Evolutionary conservation across 2,113 vertebrate species (phyloP).

Genomic region (Furnarius figulus): DNA sequence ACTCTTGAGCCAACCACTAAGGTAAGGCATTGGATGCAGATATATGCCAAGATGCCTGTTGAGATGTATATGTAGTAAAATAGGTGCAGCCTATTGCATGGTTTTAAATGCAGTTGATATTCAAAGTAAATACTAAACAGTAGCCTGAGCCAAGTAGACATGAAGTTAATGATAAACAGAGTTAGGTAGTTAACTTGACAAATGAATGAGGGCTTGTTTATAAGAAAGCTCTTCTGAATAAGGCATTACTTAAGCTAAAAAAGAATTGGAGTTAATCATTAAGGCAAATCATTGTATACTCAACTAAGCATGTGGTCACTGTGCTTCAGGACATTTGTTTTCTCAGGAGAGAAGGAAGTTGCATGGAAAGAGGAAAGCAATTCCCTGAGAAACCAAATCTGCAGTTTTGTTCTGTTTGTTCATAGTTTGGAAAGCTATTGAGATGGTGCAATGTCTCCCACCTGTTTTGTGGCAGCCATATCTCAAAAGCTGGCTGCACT

Average conservation of each 20-base stretch:
- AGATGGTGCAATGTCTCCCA: background rate
- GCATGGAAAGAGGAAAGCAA: background rate
- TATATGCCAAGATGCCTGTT: background rate
- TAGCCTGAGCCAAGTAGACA: background rate
- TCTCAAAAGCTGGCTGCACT: background rate
- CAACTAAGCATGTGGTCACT: background rate
- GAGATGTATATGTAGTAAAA: background rate
- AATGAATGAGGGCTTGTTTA: background rate
- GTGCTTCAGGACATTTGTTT: background rate
- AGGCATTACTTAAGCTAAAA: background rate
- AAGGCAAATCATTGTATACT: background rate
- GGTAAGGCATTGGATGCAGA: background rate
- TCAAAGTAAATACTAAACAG: background rate
- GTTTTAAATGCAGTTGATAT: background rate
- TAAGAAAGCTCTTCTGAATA: background rate
- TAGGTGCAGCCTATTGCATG: background rate
- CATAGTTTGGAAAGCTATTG: background rate
- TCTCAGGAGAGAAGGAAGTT: background rate
- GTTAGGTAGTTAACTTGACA: background rate
- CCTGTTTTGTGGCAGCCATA: background rate
- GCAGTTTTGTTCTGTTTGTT: background rate
- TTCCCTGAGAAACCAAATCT: background rate
- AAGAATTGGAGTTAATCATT: background rate
- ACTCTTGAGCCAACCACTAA: background rate
- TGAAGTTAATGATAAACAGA: slow-evolving; percentile 1